phyloP scores from a whole-genome alignment of 1,140 invertebrate genomes.

The Maconellicoccus hirsutus region DNA sequence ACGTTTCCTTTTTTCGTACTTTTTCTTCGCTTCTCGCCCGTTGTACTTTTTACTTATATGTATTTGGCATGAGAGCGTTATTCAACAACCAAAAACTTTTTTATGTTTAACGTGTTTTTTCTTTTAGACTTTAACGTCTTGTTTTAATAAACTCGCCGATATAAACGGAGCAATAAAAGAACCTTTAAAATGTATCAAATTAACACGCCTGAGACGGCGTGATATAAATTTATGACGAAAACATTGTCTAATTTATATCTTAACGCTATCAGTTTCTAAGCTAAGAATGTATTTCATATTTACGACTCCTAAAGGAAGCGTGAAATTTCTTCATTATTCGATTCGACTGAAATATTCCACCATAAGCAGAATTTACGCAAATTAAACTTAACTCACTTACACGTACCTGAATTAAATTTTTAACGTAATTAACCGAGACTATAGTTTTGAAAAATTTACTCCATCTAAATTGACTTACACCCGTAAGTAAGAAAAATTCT shows the following conservation, averaged over 20 bases:
- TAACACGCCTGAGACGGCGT: neutral
- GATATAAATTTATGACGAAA: slow-evolving; percentile 9
- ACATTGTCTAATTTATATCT: neutral
- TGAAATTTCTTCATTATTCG: neutral
- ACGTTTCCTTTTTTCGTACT: neutral
- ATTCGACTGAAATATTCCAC: neutral
- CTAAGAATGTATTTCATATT: neutral
- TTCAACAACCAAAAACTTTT: neutral
- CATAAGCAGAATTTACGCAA: neutral
- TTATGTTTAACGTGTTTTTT: neutral
- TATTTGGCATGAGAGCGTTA: neutral
- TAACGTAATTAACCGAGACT: too few species aligned
- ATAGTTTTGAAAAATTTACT: too few species aligned
- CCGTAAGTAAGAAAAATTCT: too few species aligned
- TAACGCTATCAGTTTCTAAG: neutral
- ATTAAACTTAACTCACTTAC: too few species aligned
- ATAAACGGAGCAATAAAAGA: neutral
- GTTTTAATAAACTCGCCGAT: neutral
- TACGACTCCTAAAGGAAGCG: neutral
- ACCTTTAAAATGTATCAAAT: neutral
- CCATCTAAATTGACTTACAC: too few species aligned
- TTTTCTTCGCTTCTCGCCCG: neutral
- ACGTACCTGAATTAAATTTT: too few species aligned
- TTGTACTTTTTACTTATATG: neutral
- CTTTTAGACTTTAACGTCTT: neutral